Evolutionary conservation across 2,888 invertebrate species (phyloP), one percentile per base, ranked within the genome.

Genomic region (Phyllotreta striolata): DNA sequence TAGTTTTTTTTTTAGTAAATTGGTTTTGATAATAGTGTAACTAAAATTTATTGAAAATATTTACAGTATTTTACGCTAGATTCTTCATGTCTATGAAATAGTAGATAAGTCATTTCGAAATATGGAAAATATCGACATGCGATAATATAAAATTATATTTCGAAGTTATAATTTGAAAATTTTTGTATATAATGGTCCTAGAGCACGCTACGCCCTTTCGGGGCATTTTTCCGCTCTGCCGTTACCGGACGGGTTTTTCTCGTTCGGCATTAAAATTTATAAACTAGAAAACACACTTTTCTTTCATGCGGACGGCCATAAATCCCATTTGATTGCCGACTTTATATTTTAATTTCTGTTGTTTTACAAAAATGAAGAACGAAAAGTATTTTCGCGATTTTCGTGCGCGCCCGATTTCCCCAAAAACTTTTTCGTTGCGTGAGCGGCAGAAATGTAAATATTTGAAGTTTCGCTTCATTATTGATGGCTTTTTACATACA

Each of bases 121-220:
- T 76, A 76, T 74, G 74, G 73, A 74, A 75, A 74, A 75, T 77
- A 78, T 78, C 75, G 78, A 78, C 78, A 78, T 78, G 78, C 78
- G 72, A 78, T 77, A 78, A 75, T 76, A 75, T 76, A 76, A 78
- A 78, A 77, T 77, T 77, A 76, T 74, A 73, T 77, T 77, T 73
- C 74, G 72, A 77, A 79, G 72, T 77, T 77, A 75, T 77, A 78
- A 78, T 78, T 77, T 77, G 75, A 74, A 78, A 77, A 78, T 78
- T 78, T 78, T 77, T 77, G 76, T 73, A 73, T 24, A 73, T 77
- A 78, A 78, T 72, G 77, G 74, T 74, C 67, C 63, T 39, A 43
- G 61, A 71, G 64, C 78, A 78, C 77, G 78, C 78, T 41, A 41
- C 39, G 39, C 72, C 78, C 66, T 63, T 63, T 71, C 69, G 67